Percentiles rank a stretch among this genome's conserved stretches.
Conservation (phyloP, 2,113 vertebrate species). For the Antechinus stuartii region DNA sequence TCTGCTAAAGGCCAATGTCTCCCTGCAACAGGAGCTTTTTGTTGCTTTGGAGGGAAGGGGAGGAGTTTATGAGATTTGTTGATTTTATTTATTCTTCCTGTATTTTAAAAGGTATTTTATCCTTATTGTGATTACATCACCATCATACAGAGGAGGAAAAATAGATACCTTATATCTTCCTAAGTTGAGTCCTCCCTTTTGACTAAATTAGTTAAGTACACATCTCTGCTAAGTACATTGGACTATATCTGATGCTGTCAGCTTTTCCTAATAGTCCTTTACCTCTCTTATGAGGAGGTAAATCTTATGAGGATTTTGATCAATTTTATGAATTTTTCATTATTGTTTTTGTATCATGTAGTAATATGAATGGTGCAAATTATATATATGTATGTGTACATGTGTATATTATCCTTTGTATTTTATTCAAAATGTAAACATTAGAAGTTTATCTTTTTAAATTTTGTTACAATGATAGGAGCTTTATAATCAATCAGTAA, state of each 20-base stretch:
- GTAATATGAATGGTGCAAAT: background rate
- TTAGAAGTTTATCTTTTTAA: background rate
- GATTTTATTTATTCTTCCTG: background rate
- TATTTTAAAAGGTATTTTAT: background rate
- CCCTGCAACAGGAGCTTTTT: background rate
- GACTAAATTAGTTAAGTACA: background rate
- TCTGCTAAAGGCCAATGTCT: background rate
- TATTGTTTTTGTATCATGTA: background rate
- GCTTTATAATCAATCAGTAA: background rate
- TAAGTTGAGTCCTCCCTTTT: background rate
- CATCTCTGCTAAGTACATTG: background rate
- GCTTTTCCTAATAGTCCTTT: conserved; percentile 29
- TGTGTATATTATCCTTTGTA: background rate
- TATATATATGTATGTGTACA: background rate
- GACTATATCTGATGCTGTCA: background rate
- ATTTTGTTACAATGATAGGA: background rate
- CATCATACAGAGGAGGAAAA: background rate
- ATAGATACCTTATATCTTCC: background rate
- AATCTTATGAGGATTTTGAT: background rate
- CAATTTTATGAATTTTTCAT: background rate
- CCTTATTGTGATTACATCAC: background rate
- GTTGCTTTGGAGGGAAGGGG: background rate
- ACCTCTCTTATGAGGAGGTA: conserved; percentile 13
- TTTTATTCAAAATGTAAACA: conserved; percentile 27
- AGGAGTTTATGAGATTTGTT: background rate